These are phyloP conservation scores for Steinernema feltiae DNA, from an alignment of 1,140 invertebrate species.

Conservation along the genomic window DNA sequence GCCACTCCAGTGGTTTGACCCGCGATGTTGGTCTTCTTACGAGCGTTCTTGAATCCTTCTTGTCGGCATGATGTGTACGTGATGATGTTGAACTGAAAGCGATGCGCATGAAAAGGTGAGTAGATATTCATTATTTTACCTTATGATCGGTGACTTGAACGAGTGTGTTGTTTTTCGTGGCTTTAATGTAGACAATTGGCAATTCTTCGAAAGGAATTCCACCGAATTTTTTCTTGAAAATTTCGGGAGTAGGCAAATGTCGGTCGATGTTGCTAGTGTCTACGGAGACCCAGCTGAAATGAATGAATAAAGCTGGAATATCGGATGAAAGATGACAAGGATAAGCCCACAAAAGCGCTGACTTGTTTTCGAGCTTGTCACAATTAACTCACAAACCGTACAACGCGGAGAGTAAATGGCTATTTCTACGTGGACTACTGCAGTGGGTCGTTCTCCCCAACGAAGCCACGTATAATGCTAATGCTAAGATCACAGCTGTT, in stretches of 20 bases:
- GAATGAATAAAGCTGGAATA: no score
- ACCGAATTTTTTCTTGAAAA: constrained; percentile 43
- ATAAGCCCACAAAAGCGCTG: neutral
- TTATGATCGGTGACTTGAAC: constrained; percentile 44
- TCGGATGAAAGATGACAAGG: neutral
- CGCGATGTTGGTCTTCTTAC: constrained; percentile 89
- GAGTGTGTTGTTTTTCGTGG: constrained; percentile 54
- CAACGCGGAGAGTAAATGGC: no score
- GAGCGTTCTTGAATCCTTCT: constrained; percentile 88
- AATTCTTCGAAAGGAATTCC: constrained; percentile 47
- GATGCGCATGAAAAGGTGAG: neutral
- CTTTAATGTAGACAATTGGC: constrained; percentile 53
- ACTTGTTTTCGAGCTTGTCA: no score
- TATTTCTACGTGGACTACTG: no score
- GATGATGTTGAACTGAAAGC: constrained; percentile 40
- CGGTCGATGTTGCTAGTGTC: constrained; percentile 44
- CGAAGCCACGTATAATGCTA: no score
- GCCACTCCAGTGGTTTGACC: constrained; percentile 82
- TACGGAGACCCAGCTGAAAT: constrained; percentile 41
- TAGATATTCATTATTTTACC: constrained; percentile 23
- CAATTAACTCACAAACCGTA: no score
- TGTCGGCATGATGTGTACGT: constrained; percentile 70
- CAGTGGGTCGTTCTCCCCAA: no score
- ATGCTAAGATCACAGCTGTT: no score
- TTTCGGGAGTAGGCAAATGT: constrained; percentile 44